These are phyloP conservation scores for Bubo bubo DNA, from an alignment of 2,113 vertebrate genomes.

Conservation along the genomic window DNA sequence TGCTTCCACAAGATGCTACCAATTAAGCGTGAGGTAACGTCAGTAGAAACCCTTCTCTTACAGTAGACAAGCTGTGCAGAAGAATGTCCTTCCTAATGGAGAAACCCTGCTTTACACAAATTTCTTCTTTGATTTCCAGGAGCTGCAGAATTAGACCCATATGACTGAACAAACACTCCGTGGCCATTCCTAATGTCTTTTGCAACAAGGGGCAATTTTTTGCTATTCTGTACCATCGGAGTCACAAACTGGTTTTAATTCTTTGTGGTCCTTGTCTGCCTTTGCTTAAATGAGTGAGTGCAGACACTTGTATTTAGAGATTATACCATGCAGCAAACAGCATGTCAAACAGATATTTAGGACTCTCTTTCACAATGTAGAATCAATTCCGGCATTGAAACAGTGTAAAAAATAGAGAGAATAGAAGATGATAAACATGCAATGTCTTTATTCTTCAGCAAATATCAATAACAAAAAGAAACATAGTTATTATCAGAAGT, in stretches of 20 bases:
- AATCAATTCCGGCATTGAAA: background rate
- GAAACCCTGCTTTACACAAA: background rate
- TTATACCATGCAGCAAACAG: background rate
- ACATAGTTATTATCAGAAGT: background rate
- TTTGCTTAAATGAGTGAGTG: background rate
- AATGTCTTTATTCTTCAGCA: background rate
- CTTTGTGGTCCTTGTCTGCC: background rate
- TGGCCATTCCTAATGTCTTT: background rate
- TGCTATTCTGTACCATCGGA: rapidly evolving
- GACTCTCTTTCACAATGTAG: rapidly evolving
- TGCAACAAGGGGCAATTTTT: background rate
- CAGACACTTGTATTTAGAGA: background rate
- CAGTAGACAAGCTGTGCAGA: background rate
- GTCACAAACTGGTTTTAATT: background rate
- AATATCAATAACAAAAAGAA: background rate
- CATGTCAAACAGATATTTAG: background rate
- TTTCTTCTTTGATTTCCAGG: background rate
- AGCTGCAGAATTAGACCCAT: background rate
- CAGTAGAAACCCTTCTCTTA: background rate
- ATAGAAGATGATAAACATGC: background rate
- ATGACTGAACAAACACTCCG: background rate
- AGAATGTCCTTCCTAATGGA: background rate
- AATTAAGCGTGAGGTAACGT: background rate
- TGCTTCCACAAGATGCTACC: background rate
- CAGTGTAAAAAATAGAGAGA: background rate